Evolutionary conservation across 2,797 vertebrate genomes (phyloP), one percentile per base, ranked within the genome.

Genomic region (Sylvilagus floridanus): DNA sequence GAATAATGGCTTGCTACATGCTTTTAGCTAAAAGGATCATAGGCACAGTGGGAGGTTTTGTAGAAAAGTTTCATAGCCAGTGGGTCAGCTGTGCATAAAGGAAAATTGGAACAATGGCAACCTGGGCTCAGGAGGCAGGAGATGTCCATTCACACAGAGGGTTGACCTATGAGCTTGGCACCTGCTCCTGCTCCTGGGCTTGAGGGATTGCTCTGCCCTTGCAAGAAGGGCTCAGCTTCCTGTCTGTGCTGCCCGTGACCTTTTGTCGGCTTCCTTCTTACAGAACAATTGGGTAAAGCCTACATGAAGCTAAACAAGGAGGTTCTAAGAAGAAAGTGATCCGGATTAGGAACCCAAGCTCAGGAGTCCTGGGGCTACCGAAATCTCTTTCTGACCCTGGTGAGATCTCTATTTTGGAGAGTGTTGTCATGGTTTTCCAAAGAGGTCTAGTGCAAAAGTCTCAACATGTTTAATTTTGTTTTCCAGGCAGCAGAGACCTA

Each of bases 371-470:
- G 4, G 37, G 13, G 13, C 90, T 76, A 79, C n/a, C 42, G 17
- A 88, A 72, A 79, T 26, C 82, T 94, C 75, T 90, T 76, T 77
- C 54, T 37, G 65, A 52, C 12, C 37, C 71, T 68, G 8, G 77
- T 47, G 42, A 28, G 76, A 85, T 88, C 75, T 17, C 9, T 66
- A 1, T 52, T 24, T 78, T 21, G 77, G 47, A 50, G 75, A 79
- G 62, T 83, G 84, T 96, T 95, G 90, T 96, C 96, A 95, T 90
- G 60, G 91, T 90, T 95, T 97, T 89, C 62, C 30, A 90, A 91
- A 93, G 32, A 68, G 32, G 52, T 47, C 69, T 9, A 50, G 35
- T 63, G 62, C n/a, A 84, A 92, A 95, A 93, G 50, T 54, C 81
- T 85, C 71, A 8, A 9, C 47, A 2, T 71, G 54, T 37, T 92